phyloP scores from a whole-genome alignment of 2,113 vertebrate species.

The Plecturocebus donacophilus region DNA sequence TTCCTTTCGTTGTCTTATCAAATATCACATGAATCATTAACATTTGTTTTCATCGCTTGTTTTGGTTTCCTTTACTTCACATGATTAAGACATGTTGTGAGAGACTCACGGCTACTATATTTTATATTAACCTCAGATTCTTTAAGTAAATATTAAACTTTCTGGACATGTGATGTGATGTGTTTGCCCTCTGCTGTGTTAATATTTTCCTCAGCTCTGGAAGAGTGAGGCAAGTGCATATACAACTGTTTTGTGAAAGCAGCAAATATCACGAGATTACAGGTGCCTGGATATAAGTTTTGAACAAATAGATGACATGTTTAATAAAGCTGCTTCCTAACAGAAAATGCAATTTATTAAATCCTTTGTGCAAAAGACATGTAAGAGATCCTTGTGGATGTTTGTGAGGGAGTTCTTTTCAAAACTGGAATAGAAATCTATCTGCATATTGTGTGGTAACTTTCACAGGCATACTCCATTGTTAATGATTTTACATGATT shows the following conservation, averaged over 20 bases:
- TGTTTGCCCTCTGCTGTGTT: constrained; percentile 80
- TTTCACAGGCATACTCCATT: neutral
- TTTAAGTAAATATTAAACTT: constrained; percentile 85
- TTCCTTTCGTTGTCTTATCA: constrained; percentile 86
- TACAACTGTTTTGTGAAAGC: constrained; percentile 86
- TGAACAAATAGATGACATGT: constrained; percentile 84
- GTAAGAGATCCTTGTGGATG: neutral
- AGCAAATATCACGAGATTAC: constrained; percentile 88
- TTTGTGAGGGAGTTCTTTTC: neutral
- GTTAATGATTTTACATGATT: neutral
- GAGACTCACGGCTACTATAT: constrained; percentile 84
- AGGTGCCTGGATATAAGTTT: constrained; percentile 85
- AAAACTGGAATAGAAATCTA: neutral
- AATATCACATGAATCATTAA: constrained; percentile 83
- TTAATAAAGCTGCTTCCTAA: constrained; percentile 85
- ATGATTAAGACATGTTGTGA: constrained; percentile 89
- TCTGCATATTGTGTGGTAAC: neutral
- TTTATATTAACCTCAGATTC: constrained; percentile 82
- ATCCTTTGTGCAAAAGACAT: neutral
- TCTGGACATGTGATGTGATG: constrained; percentile 74
- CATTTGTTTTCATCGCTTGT: constrained; percentile 83
- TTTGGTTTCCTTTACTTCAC: constrained; percentile 85
- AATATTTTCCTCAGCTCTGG: constrained; percentile 82
- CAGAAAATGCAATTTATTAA: constrained; percentile 83
- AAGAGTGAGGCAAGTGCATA: constrained; percentile 81